A percentile compares a stretch with the other conserved stretches of the same genome.
Evolutionary conservation across 2,113 vertebrate species (phyloP).

Genomic region (Garra rufa): DNA sequence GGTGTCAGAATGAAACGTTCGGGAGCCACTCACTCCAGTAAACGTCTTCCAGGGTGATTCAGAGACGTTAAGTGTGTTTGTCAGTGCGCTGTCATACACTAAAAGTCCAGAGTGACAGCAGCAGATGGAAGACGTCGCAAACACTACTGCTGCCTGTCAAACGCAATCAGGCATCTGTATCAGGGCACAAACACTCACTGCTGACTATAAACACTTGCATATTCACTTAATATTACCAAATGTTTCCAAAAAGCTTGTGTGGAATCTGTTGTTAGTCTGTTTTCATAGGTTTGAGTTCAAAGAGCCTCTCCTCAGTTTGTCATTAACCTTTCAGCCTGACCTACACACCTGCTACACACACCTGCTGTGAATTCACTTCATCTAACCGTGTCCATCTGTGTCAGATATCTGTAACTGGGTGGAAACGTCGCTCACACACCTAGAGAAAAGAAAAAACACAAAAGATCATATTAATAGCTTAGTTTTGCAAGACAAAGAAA

Average conservation of each 20-base stretch:
- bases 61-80: slow-evolving; percentile 34
- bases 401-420: background rate
- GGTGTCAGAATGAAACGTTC: slow-evolving; percentile 9
- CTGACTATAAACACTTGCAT: slow-evolving; percentile 34
- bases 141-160: slow-evolving; percentile 54
- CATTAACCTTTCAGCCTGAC: slow-evolving; percentile 49
- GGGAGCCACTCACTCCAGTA: background rate
- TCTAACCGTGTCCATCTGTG: slow-evolving; percentile 17
- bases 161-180: slow-evolving; percentile 48
- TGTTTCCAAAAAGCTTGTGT: background rate
- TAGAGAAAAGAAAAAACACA: background rate
- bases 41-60: slow-evolving; percentile 9
- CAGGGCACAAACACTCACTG: background rate
- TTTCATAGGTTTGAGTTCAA: slow-evolving; percentile 10
- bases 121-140: slow-evolving; percentile 60
- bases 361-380: background rate
- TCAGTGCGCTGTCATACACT: slow-evolving; percentile 9
- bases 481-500: background rate
- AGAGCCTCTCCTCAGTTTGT: slow-evolving; percentile 25
- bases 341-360: slow-evolving; percentile 27
- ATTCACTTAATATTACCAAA: background rate
- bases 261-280: background rate
- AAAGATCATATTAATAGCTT: background rate
- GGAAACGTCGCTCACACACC: background rate
- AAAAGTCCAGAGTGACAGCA: slow-evolving; percentile 53